phyloP scores from a whole-genome alignment of 2,113 vertebrate species.

The Nyctibius bracteatus region DNA sequence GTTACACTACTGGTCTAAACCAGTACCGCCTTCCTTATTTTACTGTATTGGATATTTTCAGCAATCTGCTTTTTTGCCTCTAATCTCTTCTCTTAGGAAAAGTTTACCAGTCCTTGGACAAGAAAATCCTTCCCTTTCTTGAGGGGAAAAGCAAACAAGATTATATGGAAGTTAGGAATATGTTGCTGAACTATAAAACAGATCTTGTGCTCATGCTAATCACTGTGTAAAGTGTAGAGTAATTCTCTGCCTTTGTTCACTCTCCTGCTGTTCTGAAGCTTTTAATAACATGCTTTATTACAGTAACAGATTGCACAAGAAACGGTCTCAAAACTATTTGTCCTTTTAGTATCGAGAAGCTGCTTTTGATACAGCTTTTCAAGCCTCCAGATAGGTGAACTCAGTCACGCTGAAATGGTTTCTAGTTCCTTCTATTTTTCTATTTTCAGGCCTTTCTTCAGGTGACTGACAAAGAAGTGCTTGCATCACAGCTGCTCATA shows the following conservation, averaged over 20 bases:
- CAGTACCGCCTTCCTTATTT: not conserved
- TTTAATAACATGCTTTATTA: not conserved
- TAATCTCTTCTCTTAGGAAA: not conserved
- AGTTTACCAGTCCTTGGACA: not conserved
- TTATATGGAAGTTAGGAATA: not conserved
- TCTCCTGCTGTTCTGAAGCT: not conserved
- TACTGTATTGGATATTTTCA: not conserved
- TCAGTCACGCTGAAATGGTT: not conserved
- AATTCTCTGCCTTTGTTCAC: not conserved
- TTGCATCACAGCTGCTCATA: conserved; percentile 92
- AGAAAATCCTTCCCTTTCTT: not conserved
- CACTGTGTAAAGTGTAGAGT: not conserved
- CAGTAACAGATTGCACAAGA: not conserved
- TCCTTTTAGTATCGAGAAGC: not conserved
- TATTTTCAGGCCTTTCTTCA: conserved; percentile 83
- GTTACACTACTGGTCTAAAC: not conserved
- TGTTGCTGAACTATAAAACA: not conserved
- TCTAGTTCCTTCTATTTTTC: not conserved
- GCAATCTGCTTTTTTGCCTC: not conserved
- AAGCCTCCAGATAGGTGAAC: not conserved
- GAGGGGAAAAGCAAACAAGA: not conserved
- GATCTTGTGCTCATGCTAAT: not conserved
- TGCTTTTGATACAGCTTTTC: not conserved
- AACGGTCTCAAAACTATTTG: not conserved
- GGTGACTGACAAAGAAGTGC: conserved; percentile 91